phyloP scores from a whole-genome alignment of 1,140 invertebrate genomes.

The Pachyrhynchus sulphureomaculatus region DNA sequence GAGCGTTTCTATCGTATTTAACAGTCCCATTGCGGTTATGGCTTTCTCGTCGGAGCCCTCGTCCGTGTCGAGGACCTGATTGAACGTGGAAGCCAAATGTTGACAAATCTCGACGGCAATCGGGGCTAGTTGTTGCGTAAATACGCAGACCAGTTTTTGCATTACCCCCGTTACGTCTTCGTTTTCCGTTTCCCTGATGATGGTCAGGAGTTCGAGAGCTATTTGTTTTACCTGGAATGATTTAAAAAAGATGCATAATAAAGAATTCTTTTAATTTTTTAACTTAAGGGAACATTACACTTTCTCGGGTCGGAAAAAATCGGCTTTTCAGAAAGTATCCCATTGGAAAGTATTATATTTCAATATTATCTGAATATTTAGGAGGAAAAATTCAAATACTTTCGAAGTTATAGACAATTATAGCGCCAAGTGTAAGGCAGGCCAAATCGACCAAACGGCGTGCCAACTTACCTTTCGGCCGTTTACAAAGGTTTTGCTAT shows the following conservation, averaged over 20 bases:
- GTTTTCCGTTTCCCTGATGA: conserved; percentile 96
- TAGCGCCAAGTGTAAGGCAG: no score
- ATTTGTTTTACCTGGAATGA: conserved; percentile 60
- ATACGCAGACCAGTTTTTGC: conserved; percentile 93
- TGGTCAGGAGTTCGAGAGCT: conserved; percentile 82
- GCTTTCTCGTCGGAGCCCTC: conserved; percentile 94
- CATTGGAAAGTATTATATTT: no score
- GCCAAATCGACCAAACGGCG: no score
- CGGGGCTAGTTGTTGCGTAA: conserved; percentile 86
- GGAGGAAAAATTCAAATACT: no score
- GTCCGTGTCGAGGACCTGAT: conserved; percentile 79
- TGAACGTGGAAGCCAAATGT: conserved; percentile 91
- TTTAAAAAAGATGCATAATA: background rate
- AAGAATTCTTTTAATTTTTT: background rate
- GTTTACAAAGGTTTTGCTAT: no score
- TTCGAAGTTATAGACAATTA: no score
- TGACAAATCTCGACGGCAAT: conserved; percentile 95
- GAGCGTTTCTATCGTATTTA: conserved; percentile 96
- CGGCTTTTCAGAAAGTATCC: no score
- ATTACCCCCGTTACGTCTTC: conserved; percentile 95
- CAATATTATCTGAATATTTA: no score
- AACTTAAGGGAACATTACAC: no score
- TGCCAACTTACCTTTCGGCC: no score
- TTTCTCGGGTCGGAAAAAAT: no score
- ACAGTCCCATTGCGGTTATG: conserved; percentile 93